Evolutionary conservation across 2,113 vertebrate species (phyloP).

Genomic region (Myocastor coypus): DNA sequence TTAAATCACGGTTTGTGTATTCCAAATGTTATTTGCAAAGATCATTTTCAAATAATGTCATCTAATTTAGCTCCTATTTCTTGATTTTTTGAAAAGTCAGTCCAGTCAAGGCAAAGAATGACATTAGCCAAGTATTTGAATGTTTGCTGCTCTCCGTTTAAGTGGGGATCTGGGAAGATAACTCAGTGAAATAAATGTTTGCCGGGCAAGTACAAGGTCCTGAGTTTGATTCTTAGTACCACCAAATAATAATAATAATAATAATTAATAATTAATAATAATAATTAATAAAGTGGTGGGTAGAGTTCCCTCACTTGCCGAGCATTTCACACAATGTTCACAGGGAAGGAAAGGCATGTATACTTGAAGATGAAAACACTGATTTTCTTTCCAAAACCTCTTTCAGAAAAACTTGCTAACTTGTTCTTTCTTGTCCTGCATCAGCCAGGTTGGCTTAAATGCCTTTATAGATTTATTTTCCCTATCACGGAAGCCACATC

Average conservation of each 20-base stretch:
- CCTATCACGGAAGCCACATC: conserved; percentile 46
- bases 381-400: conserved; percentile 77
- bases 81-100: conserved; percentile 44
- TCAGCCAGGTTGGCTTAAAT: conserved; percentile 64
- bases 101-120: conserved; percentile 52
- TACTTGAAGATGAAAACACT: conserved; percentile 73
- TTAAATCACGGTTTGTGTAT: neutral
- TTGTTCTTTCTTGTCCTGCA: conserved; percentile 70
- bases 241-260: too few species aligned
- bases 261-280: too few species aligned
- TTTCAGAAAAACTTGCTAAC: conserved; percentile 68
- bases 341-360: conserved; percentile 61
- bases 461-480: conserved; percentile 74
- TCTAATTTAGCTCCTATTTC: neutral
- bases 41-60: neutral
- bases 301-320: conserved; percentile 28
- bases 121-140: conserved; percentile 30
- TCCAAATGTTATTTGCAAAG: neutral
- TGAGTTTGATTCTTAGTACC: too few species aligned
- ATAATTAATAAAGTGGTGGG: neutral
- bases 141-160: neutral
- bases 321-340: conserved; percentile 64
- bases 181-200: too few species aligned
- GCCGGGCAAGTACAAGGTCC: too few species aligned
- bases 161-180: neutral